Evolutionary conservation across 2,113 vertebrate species (phyloP), one percentile per base, ranked within the genome.

Genomic region (Climacteris rufus): DNA sequence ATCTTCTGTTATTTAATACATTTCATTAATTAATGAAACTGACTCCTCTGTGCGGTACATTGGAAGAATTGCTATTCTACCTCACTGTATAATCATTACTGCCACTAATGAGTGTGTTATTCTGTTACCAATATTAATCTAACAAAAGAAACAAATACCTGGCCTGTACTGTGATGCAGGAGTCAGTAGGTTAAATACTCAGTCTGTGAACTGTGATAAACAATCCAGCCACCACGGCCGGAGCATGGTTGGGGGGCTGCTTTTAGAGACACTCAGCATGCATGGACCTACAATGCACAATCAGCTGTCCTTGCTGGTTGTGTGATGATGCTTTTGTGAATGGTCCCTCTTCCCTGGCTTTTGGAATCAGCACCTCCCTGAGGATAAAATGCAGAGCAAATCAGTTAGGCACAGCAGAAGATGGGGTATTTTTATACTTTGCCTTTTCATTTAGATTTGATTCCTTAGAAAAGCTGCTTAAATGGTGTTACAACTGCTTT

Each of bases 401-500:
- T 97, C 96, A 95, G 90, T 96, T 97, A 95, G 94, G 96, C 94
- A 95, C 60, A 97, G 95, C 44, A 24, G 76, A 96, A 96, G 86
- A 95, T 75, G 66, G 95, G 90, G 64, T 81, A 70, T 95, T 97
- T 93, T 82, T 81, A 69, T 75, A 89, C 88, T 95, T 93, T 93
- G 94, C 94, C 89, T 94, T 94, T 95, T 91, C 94, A 83, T 95
- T 95, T 94, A 90, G 94, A 90, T 91, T 90, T 70, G 83, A 95
- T 97, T 94, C 92, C 93, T 97, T 57, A 79, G 93, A 89, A 97
- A 96, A 97, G 94, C 95, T 88, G 90, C 91, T 95, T 97, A 96
- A 95, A 88, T 77, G 92, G 96, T 94, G 92, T 97, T 96, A 96
- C 92, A 96, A 88, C 83, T 95, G 87, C 93, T 97, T 97, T 96